Evolutionary conservation across 2,888 invertebrate genomes (phyloP).

Genomic region (Leptopterna dolabrata): DNA sequence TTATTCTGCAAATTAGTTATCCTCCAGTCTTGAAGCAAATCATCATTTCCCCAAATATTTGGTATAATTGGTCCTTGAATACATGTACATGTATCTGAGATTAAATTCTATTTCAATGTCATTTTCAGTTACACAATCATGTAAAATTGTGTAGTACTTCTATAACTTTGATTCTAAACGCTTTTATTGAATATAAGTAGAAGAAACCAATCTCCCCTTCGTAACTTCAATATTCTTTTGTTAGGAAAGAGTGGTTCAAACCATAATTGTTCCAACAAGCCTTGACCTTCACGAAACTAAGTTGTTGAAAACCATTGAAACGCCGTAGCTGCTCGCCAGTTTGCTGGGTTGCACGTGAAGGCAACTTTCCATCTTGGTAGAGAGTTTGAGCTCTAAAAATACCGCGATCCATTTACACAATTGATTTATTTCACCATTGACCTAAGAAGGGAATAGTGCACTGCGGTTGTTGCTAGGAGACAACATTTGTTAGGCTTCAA

Average conservation of each 20-base stretch:
- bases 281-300: neutral
- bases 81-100: too few species aligned
- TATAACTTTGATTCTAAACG: too few species aligned
- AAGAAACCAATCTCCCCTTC: too few species aligned
- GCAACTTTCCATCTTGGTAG: neutral
- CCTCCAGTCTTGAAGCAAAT: too few species aligned
- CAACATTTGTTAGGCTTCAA: conserved; percentile 50
- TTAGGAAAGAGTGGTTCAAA: neutral
- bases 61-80: too few species aligned
- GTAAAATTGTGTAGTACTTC: too few species aligned
- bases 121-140: too few species aligned
- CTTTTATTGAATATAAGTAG: too few species aligned
- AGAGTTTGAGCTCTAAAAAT: neutral
- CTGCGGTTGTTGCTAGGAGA: conserved; percentile 45
- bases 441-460: conserved; percentile 34
- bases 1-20: too few species aligned
- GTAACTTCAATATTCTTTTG: too few species aligned
- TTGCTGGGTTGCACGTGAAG: neutral
- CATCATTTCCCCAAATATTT: too few species aligned
- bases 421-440: conserved; percentile 46
- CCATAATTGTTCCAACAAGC: neutral
- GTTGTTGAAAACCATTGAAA: neutral
- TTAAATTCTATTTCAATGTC: too few species aligned
- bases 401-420: conserved; percentile 43
- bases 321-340: neutral